A percentile compares a stretch with the other conserved stretches of the same genome.
Evolutionary conservation across 2,797 vertebrate genomes (phyloP).

Genomic region (Chelidonichthys spinosus): DNA sequence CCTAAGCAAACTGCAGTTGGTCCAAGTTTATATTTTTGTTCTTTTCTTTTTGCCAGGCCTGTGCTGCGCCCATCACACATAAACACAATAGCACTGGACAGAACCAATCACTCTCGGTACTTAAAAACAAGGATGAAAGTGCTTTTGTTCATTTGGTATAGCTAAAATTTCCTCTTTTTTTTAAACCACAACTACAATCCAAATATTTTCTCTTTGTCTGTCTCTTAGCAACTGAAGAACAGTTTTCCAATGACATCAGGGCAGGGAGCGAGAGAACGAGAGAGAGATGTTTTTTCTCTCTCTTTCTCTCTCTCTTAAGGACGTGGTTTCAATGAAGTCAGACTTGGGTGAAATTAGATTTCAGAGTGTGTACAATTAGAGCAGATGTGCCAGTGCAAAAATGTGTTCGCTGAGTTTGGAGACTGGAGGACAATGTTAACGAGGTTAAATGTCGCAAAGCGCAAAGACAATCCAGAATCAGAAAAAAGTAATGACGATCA

Average conservation of each 20-base stretch:
- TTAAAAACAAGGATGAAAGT: constrained; percentile 74
- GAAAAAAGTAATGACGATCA: constrained; percentile 2
- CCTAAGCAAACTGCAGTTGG: constrained; percentile 42
- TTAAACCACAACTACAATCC: constrained; percentile 76
- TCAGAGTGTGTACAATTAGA: constrained; percentile 56
- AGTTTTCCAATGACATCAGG: constrained; percentile 85
- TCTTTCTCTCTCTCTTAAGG: constrained; percentile 38
- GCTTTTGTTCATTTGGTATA: constrained; percentile 69
- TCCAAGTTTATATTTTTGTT: constrained; percentile 50
- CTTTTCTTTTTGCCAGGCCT: constrained; percentile 36
- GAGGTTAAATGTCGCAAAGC: constrained; percentile 39
- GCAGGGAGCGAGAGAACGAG: constrained; percentile 61
- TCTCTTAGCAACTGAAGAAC: constrained; percentile 86
- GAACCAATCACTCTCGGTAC: constrained; percentile 60
- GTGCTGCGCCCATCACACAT: constrained; percentile 24
- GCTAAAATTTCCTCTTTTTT: constrained; percentile 71
- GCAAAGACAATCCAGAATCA: constrained; percentile 25
- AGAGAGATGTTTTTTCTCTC: constrained; percentile 26
- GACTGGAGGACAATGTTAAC: neutral
- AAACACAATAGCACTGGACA: constrained; percentile 60
- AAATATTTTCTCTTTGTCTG: constrained; percentile 83
- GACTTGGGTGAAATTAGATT: constrained; percentile 68
- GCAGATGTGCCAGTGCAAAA: constrained; percentile 41
- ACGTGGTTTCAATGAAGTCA: constrained; percentile 72
- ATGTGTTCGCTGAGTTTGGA: constrained; percentile 22